Evolutionary conservation across 2,888 invertebrate genomes (phyloP).

Genomic region (Yponomeuta evonymella): DNA sequence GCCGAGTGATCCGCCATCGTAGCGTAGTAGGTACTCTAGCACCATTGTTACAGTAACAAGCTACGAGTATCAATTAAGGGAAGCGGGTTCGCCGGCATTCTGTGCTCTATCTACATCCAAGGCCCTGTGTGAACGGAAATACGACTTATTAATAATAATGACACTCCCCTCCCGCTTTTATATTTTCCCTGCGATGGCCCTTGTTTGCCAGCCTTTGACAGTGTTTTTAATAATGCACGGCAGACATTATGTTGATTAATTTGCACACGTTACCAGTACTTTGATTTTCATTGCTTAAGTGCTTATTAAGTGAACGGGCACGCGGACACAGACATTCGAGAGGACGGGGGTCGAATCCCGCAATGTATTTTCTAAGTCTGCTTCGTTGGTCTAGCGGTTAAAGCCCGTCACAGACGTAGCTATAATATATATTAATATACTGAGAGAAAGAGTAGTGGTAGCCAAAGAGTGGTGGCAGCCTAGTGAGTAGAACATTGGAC

Average conservation of each 20-base stretch:
- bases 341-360: too few species aligned
- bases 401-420: too few species aligned
- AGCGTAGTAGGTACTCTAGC: not conserved
- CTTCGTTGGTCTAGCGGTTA: too few species aligned
- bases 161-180: not conserved
- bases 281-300: too few species aligned
- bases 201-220: conserved; percentile 2
- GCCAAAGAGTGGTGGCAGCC: too few species aligned
- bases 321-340: too few species aligned
- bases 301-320: too few species aligned
- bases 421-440: too few species aligned
- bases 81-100: conserved; percentile 1
- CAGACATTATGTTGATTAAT: not conserved
- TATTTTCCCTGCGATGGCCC: not conserved
- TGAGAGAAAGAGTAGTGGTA: too few species aligned
- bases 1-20: not conserved
- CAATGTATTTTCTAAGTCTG: too few species aligned
- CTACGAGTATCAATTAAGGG: conserved; percentile 7
- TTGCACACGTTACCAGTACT: not conserved
- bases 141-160: conserved; percentile 5
- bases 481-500: too few species aligned
- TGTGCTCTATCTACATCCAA: conserved; percentile 12
- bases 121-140: conserved; percentile 2
- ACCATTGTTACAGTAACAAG: conserved; percentile 9
- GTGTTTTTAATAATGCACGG: not conserved